These are phyloP conservation scores for Reticulitermes speratus DNA, from an alignment of 1,140 invertebrate genomes.

Conservation along the genomic window DNA sequence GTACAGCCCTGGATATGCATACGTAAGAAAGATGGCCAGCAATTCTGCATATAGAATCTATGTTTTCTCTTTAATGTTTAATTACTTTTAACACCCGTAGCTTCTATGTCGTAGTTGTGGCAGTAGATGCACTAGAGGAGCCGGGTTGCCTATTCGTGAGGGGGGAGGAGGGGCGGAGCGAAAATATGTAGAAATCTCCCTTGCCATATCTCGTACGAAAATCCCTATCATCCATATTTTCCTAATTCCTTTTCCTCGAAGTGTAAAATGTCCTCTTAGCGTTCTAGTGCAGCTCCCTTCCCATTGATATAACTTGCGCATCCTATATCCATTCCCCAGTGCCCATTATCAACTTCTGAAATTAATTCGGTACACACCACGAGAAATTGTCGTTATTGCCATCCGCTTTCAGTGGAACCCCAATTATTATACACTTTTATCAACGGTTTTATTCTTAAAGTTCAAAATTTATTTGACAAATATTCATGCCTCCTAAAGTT, in stretches of 20 bases:
- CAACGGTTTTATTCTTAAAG: too few relatives aligned
- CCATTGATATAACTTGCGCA: neutral
- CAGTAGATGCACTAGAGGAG: neutral
- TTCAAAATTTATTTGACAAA: too few relatives aligned
- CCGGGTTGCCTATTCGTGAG: neutral
- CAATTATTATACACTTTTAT: too few relatives aligned
- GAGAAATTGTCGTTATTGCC: too few relatives aligned
- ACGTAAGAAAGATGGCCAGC: constrained; percentile 19
- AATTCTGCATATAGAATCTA: constrained; percentile 29
- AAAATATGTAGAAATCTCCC: constrained; percentile 7
- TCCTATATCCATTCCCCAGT: neutral
- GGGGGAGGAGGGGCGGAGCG: neutral
- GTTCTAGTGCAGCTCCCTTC: neutral
- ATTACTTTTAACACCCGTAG: constrained; percentile 28
- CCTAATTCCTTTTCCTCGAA: constrained; percentile 18
- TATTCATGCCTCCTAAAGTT: too few relatives aligned
- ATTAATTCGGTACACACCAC: neutral
- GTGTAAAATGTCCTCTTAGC: constrained; percentile 1
- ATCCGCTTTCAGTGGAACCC: too few relatives aligned
- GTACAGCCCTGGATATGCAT: neutral
- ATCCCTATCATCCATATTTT: constrained; percentile 15
- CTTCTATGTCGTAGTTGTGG: neutral
- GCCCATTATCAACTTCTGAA: constrained; percentile 10
- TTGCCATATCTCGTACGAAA: neutral
- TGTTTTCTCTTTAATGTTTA: constrained; percentile 30